Evolutionary conservation across 2,797 vertebrate genomes (phyloP).

Genomic region (Setipinna tenuifilis): DNA sequence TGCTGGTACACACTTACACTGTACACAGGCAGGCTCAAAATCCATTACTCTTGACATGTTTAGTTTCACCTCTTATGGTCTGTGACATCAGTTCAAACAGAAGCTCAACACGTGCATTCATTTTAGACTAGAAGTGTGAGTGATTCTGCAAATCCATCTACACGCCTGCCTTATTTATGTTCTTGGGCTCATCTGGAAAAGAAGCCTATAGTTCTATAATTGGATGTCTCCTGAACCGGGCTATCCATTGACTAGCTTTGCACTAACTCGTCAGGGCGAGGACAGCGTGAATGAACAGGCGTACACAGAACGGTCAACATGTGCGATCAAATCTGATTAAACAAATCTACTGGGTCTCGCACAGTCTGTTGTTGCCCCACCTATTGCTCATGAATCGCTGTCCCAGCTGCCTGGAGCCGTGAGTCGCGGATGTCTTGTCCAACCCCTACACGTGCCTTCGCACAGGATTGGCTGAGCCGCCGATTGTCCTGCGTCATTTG

Average conservation of each 20-base stretch:
- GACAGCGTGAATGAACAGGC: conserved; percentile 19
- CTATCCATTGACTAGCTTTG: not conserved
- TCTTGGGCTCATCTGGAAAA: not conserved
- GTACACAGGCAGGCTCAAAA: too few species aligned
- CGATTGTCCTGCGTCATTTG: conserved; percentile 32
- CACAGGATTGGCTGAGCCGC: conserved; percentile 46
- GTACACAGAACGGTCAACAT: conserved; percentile 36
- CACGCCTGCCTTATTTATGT: not conserved
- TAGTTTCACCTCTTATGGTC: not conserved
- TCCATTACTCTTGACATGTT: not conserved
- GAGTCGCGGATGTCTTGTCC: conserved; percentile 32
- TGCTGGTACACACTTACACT: too few species aligned
- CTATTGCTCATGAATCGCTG: conserved; percentile 22
- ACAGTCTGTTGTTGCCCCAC: conserved; percentile 27
- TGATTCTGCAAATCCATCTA: not conserved
- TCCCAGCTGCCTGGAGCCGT: conserved; percentile 13
- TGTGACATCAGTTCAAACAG: not conserved
- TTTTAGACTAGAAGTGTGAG: too few species aligned
- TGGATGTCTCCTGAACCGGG: not conserved
- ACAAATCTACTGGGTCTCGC: conserved; percentile 2
- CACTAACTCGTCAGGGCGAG: not conserved
- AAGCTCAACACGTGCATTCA: not conserved
- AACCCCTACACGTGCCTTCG: conserved; percentile 49
- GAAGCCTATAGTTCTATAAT: not conserved
- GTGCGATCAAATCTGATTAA: conserved; percentile 31